Base-by-base conservation (phyloP, 2,888 invertebrate genomes). In the Leptura quadrifasciata region DNA sequence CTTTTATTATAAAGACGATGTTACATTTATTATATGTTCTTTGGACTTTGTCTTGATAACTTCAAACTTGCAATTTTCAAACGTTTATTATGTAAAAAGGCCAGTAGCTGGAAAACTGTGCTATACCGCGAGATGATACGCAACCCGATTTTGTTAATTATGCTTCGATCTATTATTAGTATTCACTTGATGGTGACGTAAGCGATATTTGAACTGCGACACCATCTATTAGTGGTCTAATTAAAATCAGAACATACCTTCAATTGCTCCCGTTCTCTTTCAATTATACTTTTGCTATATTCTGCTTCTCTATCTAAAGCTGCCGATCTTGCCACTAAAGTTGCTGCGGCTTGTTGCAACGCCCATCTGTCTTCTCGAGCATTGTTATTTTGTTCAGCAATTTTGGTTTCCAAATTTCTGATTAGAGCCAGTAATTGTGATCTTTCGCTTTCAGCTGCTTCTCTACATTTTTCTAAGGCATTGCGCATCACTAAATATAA, bases 271-370 rank as follows among this genome's bases (percentile, higher is more conserved):
- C 92, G 90, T 86, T 93, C 93, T 76, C 91, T 89, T 81, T 92
- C 92, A 0, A 93, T 85, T 24, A 91, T 86, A 77, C 90, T 90
- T 83, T 91, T 91, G 10, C 91, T 91, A 82, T 91, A 92, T 84
- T 93, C 92, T 0, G 91, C 90, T 86, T 93, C 93, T 80, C 92
- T 90, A 81, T 90, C 91, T 63, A 93, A 90, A 1, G 93, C 93
- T n/a, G 92, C 90, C 72, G 91, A 91, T 86, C 92, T 91, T 72
- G 92, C 92, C 72, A 92, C 91, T 81, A 93, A 90, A 74, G 91
- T 92, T 87, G 92, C 91, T 81, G 91, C 90, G 82, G 92, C 92
- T 85, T 93, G 92, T 82, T 92, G 92, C 20, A 93, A 84, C 0
- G 89, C 88, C 87, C 89, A 89, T 52, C 84, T 72, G 31, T 84